Evolutionary conservation across 2,113 vertebrate genomes (phyloP).

Genomic region (Felis chaus): DNA sequence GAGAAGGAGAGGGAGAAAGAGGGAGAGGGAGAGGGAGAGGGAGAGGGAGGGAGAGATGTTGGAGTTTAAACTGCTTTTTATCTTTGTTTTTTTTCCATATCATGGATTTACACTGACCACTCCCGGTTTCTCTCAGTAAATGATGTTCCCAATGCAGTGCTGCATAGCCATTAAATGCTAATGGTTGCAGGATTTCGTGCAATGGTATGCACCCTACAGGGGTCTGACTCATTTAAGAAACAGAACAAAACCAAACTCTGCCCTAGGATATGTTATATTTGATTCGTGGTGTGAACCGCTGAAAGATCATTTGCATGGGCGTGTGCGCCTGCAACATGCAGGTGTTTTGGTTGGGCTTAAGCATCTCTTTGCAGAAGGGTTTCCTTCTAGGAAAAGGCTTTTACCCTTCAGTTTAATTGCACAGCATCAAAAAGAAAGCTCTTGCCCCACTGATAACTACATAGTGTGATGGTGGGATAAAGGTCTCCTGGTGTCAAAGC

Average conservation of each 20-base stretch:
- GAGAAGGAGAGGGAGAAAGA: too few species aligned
- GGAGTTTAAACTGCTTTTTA: neutral
- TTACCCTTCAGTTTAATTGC: neutral
- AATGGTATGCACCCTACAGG: neutral
- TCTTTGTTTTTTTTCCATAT: neutral
- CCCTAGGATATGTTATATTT: neutral
- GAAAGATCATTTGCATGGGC: neutral
- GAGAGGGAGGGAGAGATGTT: neutral
- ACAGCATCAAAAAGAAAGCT: neutral
- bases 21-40: too few species aligned
- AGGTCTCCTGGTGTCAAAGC: neutral
- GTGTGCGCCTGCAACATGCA: neutral
- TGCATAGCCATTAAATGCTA: neutral
- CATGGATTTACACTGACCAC: neutral
- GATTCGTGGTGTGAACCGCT: rapidly evolving
- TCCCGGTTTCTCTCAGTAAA: neutral
- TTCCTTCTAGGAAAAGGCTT: neutral
- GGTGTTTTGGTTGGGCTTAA: neutral
- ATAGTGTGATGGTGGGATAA: neutral
- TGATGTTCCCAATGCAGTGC: too few species aligned
- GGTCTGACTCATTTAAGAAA: neutral
- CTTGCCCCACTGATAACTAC: neutral
- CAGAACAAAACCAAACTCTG: neutral
- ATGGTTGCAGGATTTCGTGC: neutral
- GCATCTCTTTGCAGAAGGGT: neutral